A percentile compares a stretch with the other conserved stretches of the same genome.
These are phyloP conservation scores for Cantharis rustica DNA, from an alignment of 2,888 invertebrate genomes.

Conservation along the genomic window DNA sequence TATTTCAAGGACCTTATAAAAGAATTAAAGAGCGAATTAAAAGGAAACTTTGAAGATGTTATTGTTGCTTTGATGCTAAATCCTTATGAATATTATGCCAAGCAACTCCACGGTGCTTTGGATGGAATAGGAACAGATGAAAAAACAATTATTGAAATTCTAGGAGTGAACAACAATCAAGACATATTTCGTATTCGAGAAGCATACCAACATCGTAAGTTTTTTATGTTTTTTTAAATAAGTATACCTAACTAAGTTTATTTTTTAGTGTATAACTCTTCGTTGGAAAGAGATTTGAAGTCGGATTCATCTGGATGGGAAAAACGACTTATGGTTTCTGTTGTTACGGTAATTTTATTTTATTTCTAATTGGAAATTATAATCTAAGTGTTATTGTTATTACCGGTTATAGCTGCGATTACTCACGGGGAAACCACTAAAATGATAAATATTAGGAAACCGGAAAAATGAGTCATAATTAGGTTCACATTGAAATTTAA, in stretches of 20 bases:
- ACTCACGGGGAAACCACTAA: not conserved
- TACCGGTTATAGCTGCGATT: not conserved
- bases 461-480: not conserved
- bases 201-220: constrained; percentile 75
- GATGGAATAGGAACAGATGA: constrained; percentile 82
- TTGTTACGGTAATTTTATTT: constrained; percentile 62
- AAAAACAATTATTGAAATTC: constrained; percentile 81
- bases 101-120: constrained; percentile 80
- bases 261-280: constrained; percentile 74
- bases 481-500: not conserved
- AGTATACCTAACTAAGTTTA: constrained; percentile 9
- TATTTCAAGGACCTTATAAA: constrained; percentile 71
- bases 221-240: constrained; percentile 36
- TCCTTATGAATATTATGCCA: constrained; percentile 80
- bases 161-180: constrained; percentile 83
- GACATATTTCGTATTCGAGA: constrained; percentile 79
- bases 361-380: not conserved
- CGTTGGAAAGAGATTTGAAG: constrained; percentile 81
- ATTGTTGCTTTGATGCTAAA: constrained; percentile 84
- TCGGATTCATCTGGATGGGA: constrained; percentile 92
- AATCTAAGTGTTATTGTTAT: not conserved
- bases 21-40: constrained; percentile 85
- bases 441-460: not conserved
- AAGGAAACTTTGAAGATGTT: constrained; percentile 85
- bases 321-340: constrained; percentile 83